These are phyloP conservation scores for Pseudomyrmex cubaensis DNA, from an alignment of 1,140 invertebrate genomes.

Conservation along the genomic window DNA sequence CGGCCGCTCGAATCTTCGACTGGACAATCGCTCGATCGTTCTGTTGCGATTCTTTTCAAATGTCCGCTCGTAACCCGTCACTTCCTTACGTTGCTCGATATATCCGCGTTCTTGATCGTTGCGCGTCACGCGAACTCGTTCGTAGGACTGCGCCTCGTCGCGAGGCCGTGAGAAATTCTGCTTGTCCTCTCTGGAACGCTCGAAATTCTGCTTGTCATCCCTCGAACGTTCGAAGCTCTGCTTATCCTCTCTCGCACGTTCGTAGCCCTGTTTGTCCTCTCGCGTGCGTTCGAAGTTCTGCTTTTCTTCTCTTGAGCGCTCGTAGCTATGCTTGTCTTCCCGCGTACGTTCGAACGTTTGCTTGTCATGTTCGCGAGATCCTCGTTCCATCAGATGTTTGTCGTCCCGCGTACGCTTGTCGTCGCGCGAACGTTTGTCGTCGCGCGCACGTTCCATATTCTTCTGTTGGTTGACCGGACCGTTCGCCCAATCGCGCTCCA, in stretches of 20 bases:
- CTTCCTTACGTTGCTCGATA: conserved; percentile 27
- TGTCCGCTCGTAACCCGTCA: conserved; percentile 56
- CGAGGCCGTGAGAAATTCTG: conserved; percentile 27
- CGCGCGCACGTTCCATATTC: not conserved
- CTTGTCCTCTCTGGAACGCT: conserved; percentile 16
- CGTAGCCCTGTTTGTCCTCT: conserved; percentile 12
- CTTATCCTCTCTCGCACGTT: conserved; percentile 36
- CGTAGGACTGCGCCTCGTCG: conserved; percentile 40
- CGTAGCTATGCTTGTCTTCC: conserved; percentile 57
- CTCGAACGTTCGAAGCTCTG: conserved; percentile 68
- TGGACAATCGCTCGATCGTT: conserved; percentile 72
- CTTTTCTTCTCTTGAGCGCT: conserved; percentile 49
- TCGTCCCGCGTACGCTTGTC: conserved; percentile 28
- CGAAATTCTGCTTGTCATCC: conserved; percentile 69
- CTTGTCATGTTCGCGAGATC: not conserved
- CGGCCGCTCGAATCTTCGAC: conserved; percentile 80
- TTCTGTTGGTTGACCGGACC: not conserved
- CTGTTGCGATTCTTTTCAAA: conserved; percentile 80
- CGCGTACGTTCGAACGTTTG: conserved; percentile 16
- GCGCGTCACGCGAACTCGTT: not conserved
- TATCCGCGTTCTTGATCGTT: conserved; percentile 46
- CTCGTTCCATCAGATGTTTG: not conserved
- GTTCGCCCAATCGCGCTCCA: conserved; percentile 11
- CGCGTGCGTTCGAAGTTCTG: conserved; percentile 57
- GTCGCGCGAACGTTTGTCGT: conserved; percentile 4